Conservation (phyloP, 2,888 invertebrate species). For the Watsonalla cultraria region DNA sequence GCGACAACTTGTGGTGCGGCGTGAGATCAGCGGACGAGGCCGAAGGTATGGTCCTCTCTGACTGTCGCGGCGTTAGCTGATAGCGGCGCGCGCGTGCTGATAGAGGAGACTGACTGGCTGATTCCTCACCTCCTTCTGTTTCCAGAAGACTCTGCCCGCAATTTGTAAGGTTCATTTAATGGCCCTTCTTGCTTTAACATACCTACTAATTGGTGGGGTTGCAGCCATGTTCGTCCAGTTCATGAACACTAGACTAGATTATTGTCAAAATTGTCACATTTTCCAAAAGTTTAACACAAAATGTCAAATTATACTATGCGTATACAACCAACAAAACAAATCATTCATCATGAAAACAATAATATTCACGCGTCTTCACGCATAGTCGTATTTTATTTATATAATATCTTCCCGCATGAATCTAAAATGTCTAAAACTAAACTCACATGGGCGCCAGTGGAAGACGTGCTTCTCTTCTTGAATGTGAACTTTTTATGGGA, state of each 20-base stretch:
- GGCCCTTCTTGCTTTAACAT: not conserved
- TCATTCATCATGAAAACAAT: too few species aligned
- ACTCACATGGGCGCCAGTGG: conserved; percentile 84
- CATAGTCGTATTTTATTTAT: too few species aligned
- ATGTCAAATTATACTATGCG: too few species aligned
- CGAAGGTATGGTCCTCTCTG: conserved; percentile 84
- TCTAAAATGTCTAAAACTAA: not conserved
- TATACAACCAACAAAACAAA: too few species aligned
- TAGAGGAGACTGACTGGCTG: conserved; percentile 87
- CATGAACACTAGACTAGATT: too few species aligned
- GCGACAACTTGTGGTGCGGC: conserved; percentile 80
- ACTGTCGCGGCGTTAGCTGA: conserved; percentile 90
- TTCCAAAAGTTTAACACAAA: too few species aligned
- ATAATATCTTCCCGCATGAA: too few species aligned
- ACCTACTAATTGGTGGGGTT: too few species aligned
- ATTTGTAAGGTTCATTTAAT: not conserved
- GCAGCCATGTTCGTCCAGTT: too few species aligned
- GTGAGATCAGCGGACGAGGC: conserved; percentile 84
- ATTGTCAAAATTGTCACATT: too few species aligned
- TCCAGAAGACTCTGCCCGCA: conserved; percentile 86
- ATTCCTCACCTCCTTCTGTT: conserved; percentile 87
- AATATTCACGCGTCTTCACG: too few species aligned
- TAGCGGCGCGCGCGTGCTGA: conserved; percentile 87
- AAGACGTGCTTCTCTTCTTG: conserved; percentile 93
- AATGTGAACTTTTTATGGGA: conserved; percentile 88